These are phyloP conservation scores for Epiblema foenella DNA, from an alignment of 2,888 invertebrate species.

Conservation along the genomic window DNA sequence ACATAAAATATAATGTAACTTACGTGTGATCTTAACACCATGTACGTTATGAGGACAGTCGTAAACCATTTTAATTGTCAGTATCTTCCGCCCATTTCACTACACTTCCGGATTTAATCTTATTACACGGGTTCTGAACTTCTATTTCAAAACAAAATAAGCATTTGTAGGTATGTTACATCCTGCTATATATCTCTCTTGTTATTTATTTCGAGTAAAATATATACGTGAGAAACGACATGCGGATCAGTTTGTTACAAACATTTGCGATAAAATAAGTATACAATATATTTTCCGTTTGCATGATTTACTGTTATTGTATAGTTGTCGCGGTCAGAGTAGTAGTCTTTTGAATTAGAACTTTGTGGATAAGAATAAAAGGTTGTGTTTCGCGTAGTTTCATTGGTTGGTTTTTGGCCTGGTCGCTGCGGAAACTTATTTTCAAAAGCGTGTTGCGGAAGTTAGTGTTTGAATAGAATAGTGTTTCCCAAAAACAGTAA, in stretches of 20 bases:
- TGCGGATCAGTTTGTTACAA: neutral
- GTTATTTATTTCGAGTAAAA: neutral
- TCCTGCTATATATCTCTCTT: neutral
- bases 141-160: neutral
- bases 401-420: neutral
- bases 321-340: neutral
- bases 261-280: conserved; percentile 1
- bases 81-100: conserved; percentile 7
- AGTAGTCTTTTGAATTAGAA: neutral
- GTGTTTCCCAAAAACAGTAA: too few relatives aligned
- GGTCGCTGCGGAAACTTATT: conserved; percentile 6
- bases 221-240: too few relatives aligned
- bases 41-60: neutral
- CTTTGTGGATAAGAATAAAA: neutral
- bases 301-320: conserved; percentile 20
- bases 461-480: neutral
- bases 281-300: conserved; percentile 20
- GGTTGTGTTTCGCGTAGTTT: conserved; percentile 2
- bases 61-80: conserved; percentile 15
- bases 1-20: neutral
- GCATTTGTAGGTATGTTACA: neutral
- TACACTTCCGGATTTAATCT: neutral
- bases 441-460: conserved; percentile 26
- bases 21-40: neutral
- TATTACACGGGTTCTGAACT: neutral